Conservation (phyloP, 2,888 invertebrate species). For the Cheilosia urbana region DNA sequence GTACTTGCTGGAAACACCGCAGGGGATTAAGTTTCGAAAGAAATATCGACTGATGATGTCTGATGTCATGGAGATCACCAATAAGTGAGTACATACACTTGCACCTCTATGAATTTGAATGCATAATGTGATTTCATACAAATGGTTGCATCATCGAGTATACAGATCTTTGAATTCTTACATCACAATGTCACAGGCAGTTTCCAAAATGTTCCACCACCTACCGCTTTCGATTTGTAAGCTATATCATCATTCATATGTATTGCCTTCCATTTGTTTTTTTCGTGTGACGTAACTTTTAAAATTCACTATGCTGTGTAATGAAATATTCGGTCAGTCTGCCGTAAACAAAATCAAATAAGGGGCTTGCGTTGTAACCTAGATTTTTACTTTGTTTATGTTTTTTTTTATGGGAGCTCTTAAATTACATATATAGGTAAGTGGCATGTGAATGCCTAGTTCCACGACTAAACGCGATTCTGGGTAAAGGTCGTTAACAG, state of each 20-base stretch:
- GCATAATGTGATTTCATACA: not conserved
- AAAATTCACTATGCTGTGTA: slow-evolving; percentile 1
- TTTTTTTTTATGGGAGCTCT: not conserved
- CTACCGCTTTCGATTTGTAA: not conserved
- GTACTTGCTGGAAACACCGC: slow-evolving; percentile 86
- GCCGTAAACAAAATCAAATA: not conserved
- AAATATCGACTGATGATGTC: slow-evolving; percentile 88
- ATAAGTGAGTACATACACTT: slow-evolving; percentile 86
- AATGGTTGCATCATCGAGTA: slow-evolving; percentile 59
- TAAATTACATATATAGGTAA: not conserved
- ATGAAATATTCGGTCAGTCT: not conserved
- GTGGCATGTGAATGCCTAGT: not conserved
- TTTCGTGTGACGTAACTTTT: slow-evolving; percentile 28
- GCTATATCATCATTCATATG: not conserved
- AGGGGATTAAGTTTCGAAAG: slow-evolving; percentile 86
- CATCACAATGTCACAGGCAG: slow-evolving; percentile 22
- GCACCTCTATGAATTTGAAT: not conserved
- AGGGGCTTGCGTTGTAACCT: not conserved
- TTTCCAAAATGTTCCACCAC: not conserved
- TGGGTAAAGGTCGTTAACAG: too few relatives aligned
- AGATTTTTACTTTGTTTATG: not conserved
- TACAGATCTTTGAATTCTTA: not conserved
- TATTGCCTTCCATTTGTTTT: not conserved
- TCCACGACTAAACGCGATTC: not conserved
- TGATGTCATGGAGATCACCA: slow-evolving; percentile 89